These are phyloP conservation scores for Drosophila rufa DNA, from an alignment of 1,140 invertebrate species.

Conservation along the genomic window DNA sequence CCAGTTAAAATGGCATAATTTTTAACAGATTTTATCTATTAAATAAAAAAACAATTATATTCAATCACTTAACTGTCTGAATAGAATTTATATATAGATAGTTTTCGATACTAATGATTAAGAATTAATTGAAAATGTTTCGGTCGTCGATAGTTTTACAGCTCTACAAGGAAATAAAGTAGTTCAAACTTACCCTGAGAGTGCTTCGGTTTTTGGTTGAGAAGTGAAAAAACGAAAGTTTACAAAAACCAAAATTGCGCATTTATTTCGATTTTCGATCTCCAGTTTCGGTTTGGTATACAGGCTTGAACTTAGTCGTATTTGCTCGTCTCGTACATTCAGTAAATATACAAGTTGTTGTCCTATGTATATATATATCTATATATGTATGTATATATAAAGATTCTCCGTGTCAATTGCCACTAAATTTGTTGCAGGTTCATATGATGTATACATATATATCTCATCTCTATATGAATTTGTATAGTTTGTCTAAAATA, in stretches of 20 bases:
- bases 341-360: constrained; percentile 50
- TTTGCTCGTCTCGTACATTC: constrained; percentile 42
- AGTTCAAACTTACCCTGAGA: neutral
- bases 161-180: neutral
- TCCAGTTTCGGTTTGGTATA: constrained; percentile 69
- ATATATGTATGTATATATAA: constrained; percentile 46
- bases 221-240: neutral
- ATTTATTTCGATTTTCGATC: constrained; percentile 53
- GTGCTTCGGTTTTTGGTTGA: neutral
- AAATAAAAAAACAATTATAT: too few relatives aligned
- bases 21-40: too few relatives aligned
- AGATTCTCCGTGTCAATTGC: constrained; percentile 52
- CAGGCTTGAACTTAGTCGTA: constrained; percentile 71
- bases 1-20: too few relatives aligned
- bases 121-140: too few relatives aligned
- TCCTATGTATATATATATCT: constrained; percentile 27
- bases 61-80: too few relatives aligned
- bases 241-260: constrained; percentile 72
- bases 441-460: constrained; percentile 44
- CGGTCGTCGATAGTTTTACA: too few relatives aligned
- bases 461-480: constrained; percentile 41
- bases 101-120: too few relatives aligned
- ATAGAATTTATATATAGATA: too few relatives aligned
- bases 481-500: constrained; percentile 78
- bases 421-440: constrained; percentile 48